Evolutionary conservation across 2,797 vertebrate genomes (phyloP).

Genomic region (Mormyrops attenuatus): DNA sequence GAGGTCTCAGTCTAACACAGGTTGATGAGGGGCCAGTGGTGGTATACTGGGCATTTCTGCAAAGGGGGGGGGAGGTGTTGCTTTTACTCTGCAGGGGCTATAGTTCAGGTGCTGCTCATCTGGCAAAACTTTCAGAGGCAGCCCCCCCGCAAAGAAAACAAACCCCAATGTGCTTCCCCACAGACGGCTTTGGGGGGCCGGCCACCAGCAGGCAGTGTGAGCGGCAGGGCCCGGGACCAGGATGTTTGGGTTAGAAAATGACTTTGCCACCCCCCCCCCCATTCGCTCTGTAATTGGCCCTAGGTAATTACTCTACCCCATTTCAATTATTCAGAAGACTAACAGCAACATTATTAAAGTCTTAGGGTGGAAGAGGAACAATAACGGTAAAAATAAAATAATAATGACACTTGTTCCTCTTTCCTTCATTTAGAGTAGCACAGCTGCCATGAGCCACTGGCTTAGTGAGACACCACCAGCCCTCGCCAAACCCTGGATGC

Average conservation of each 20-base stretch:
- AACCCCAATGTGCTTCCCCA: slow-evolving; percentile 57
- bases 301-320: slow-evolving; percentile 66
- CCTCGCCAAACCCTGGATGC: background rate
- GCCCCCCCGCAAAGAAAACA: slow-evolving; percentile 62
- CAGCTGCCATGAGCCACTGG: too few species aligned
- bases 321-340: slow-evolving; percentile 55
- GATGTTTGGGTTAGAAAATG: slow-evolving; percentile 75
- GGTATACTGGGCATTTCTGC: background rate
- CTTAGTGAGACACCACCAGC: background rate
- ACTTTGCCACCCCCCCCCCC: slow-evolving; percentile 60
- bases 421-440: background rate
- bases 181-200: slow-evolving; percentile 48
- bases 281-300: slow-evolving; percentile 60
- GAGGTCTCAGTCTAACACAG: background rate
- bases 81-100: slow-evolving; percentile 22
- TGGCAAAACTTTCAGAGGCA: slow-evolving; percentile 58
- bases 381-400: slow-evolving; percentile 23
- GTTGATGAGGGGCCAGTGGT: background rate
- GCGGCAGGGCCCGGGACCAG: slow-evolving; percentile 59
- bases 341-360: slow-evolving; percentile 46
- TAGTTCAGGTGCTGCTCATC: slow-evolving; percentile 63
- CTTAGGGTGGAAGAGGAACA: slow-evolving; percentile 17
- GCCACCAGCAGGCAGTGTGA: slow-evolving; percentile 43
- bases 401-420: background rate
- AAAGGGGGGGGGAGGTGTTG: background rate